Conservation (phyloP, 2,113 vertebrate genomes). For the Sapajus apella region DNA sequence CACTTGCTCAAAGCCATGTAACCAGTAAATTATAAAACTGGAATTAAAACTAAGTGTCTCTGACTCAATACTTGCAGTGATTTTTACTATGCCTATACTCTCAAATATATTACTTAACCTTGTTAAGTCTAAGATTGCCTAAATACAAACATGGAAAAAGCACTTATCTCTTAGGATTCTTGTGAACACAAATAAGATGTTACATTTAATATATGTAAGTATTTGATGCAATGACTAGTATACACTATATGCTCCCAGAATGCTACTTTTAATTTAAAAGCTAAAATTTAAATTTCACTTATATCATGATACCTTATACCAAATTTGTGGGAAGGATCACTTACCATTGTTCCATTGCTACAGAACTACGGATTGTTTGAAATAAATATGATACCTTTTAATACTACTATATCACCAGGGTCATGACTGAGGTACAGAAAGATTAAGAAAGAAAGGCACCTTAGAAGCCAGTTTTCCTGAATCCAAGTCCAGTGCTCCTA, state of each 20-base stretch:
- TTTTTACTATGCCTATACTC: neutral
- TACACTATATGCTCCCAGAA: neutral
- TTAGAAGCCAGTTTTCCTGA: neutral
- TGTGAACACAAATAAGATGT: neutral
- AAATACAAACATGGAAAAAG: neutral
- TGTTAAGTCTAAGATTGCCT: neutral
- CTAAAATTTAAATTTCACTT: neutral
- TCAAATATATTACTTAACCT: neutral
- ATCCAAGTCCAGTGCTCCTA: neutral
- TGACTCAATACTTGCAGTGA: neutral
- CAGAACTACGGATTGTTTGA: neutral
- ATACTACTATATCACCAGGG: neutral
- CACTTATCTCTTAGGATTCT: neutral
- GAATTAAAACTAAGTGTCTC: neutral
- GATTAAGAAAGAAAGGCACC: neutral
- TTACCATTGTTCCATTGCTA: neutral
- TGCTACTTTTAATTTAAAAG: constrained; percentile 25
- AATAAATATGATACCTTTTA: neutral
- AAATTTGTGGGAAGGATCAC: neutral
- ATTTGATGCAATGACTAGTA: neutral
- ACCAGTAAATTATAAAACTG: neutral
- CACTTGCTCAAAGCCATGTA: neutral
- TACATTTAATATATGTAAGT: neutral
- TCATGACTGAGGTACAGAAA: neutral
- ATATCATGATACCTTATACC: neutral